These are phyloP conservation scores for Pseudanteris insignis DNA, from an alignment of 2,888 invertebrate species.

Conservation along the genomic window DNA sequence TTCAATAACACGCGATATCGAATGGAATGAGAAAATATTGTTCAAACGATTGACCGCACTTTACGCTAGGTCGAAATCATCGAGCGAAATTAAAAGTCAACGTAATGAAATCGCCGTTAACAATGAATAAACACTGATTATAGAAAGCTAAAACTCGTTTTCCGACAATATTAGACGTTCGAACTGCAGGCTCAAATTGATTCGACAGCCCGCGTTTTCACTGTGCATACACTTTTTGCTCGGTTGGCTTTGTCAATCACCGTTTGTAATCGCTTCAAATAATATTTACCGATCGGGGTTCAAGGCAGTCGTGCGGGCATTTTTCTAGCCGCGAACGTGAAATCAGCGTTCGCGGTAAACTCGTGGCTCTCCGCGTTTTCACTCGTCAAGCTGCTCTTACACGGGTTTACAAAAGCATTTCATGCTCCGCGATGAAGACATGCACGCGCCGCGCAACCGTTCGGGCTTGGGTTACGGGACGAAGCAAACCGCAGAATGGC, in stretches of 20 bases:
- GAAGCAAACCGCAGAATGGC: conserved; percentile 50
- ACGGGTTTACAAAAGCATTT: conserved; percentile 44
- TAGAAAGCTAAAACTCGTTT: conserved; percentile 27
- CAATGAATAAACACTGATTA: conserved; percentile 21
- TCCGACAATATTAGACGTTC: conserved; percentile 16
- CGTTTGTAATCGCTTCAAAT: conserved; percentile 26
- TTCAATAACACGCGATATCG: too few species aligned
- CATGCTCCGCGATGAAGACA: conserved; percentile 45
- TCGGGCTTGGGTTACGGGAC: too few species aligned
- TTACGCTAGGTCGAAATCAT: too few species aligned
- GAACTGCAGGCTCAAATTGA: conserved; percentile 19
- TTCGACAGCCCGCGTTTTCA: conserved; percentile 33
- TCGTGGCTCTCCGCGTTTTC: conserved; percentile 44
- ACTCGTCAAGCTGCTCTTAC: conserved; percentile 38
- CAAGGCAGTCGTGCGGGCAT: too few species aligned
- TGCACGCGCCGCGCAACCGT: too few species aligned
- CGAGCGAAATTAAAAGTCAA: too few species aligned
- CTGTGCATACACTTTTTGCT: conserved; percentile 29
- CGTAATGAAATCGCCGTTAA: too few species aligned
- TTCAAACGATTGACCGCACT: too few species aligned
- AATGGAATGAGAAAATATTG: too few species aligned
- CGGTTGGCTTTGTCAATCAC: conserved; percentile 36
- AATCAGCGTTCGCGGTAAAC: too few species aligned
- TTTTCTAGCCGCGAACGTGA: conserved; percentile 38
- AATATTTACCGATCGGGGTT: conserved; percentile 37